Evolutionary conservation across 37 sponge, comb jelly and placozoan species (phyloP), one percentile per base, ranked within the genome.

Genomic region (Beroe ovata): DNA sequence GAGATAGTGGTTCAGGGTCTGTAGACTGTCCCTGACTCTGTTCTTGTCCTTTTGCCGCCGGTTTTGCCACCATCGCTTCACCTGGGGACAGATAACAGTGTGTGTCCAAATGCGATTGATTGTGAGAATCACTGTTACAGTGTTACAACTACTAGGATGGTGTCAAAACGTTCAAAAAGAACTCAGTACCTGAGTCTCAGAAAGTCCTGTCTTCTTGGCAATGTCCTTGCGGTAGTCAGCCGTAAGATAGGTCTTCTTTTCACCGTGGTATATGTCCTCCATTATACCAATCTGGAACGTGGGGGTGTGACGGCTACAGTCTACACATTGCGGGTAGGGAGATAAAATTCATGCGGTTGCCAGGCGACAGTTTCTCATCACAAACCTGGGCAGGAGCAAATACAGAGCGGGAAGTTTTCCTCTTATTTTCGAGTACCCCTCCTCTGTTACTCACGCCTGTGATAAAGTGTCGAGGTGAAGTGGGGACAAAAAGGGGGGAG

Each of bases 51-150:
- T 77, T 23, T 77, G 84, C 38, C 84, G 3, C 23, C 84, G 39
- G 84, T 77, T 77, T 54, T 77, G 84, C 84, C 84, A 77, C 84
- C 84, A 77, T 77, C 84, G 39, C 54, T 77, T 77, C 41, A 77
- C 84, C 84, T 77, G 28, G n/a, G n/a, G n/a, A n/a, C n/a, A n/a
- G n/a, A n/a, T n/a, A n/a, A n/a, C n/a, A n/a, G n/a, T n/a, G n/a
- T n/a, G n/a, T n/a, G n/a, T n/a, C n/a, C n/a, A n/a, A n/a, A n/a
- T n/a, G n/a, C n/a, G n/a, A n/a, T n/a, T n/a, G n/a, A n/a, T n/a
- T n/a, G n/a, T n/a, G n/a, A n/a, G n/a, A n/a, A n/a, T n/a, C n/a
- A n/a, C n/a, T n/a, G n/a, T n/a, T n/a, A n/a, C n/a, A n/a, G n/a
- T n/a, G n/a, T n/a, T n/a, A n/a, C n/a, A n/a, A n/a, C n/a, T n/a